A percentile compares a stretch with the other conserved stretches of the same genome.
Evolutionary conservation across 2,888 invertebrate species (phyloP).

Genomic region (Noctua janthe): DNA sequence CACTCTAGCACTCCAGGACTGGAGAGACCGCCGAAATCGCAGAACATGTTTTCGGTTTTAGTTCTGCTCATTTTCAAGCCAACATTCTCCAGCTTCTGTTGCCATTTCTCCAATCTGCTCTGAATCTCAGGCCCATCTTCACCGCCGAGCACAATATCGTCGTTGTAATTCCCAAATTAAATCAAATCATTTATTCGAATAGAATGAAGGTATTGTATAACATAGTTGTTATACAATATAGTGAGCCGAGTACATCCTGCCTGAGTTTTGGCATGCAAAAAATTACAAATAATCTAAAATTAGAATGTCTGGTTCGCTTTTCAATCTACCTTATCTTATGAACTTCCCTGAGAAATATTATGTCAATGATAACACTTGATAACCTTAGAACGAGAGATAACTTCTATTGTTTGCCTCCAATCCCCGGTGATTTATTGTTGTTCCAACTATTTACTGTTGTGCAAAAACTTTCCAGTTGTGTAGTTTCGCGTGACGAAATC

Average conservation of each 20-base stretch:
- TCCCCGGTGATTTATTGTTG: background rate
- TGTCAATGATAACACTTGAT: background rate
- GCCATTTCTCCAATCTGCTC: no score
- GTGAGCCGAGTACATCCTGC: background rate
- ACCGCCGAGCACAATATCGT: no score
- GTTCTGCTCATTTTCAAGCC: no score
- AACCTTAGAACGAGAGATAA: background rate
- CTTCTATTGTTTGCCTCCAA: background rate
- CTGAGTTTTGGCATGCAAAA: background rate
- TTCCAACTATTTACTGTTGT: background rate
- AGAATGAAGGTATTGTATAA: background rate
- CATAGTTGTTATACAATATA: background rate
- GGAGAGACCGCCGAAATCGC: no score
- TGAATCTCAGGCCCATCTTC: background rate
- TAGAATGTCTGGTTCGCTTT: background rate
- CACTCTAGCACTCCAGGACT: no score
- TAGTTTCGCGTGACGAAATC: constrained; percentile 21
- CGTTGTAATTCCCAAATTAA: background rate
- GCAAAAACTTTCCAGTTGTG: constrained; percentile 16
- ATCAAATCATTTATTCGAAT: background rate
- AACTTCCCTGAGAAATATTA: constrained; percentile 4
- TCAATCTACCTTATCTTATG: background rate
- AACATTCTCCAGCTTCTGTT: no score
- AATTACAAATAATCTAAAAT: background rate
- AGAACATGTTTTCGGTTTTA: no score